Base-by-base conservation (phyloP, 2,797 vertebrate species). In the Coregonus suidteri region DNA sequence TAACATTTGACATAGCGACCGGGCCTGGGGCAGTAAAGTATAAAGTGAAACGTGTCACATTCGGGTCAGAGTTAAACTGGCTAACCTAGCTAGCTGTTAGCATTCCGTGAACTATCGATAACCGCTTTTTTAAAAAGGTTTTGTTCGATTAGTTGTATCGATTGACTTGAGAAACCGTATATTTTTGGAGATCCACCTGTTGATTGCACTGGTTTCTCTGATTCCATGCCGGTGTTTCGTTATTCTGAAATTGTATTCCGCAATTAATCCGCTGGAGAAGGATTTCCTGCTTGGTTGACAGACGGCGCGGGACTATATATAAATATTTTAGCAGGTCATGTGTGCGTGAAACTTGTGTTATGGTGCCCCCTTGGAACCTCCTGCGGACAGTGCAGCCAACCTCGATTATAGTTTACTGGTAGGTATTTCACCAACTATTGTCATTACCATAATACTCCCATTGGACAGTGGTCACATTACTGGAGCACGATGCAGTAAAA, bases 21-120 rank as follows among this genome's bases (percentile, higher is more conserved):
- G 20, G 4, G 4, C 16, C 20, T 34, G 51, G 1, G 14, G 34
- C 0, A 70, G 34, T 70, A 9, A 20, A 47, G 9, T 20, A 11
- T 16, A 3, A 75, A 52, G 69, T 77, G 75, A 86, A 77, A 92
- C 86, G 87, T 88, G 84, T 90, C 87, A 77, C 20, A 53, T 52
- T 77, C 13, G 81, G 70, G 73, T 69, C 4, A 13, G 51, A 1
- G 25, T 56, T 16, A 20, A 54, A 54, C 52, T 34, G 14, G 80
- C 75, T 64, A 64, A 5, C 34, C 4, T 35, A 34, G 25, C 18
- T 6, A 64, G 25, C 9, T 64, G 9, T 25, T 25, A 64, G 20
- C 59, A 25, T 35, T 35, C n/a, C 37, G 3, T 47, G 4, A 47
- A 47, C 16, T 70, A 47, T 13, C 31, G 4, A 73, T 6, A 25